A percentile compares a stretch with the other conserved stretches of the same genome.
These are phyloP conservation scores for Megamerina dolium DNA, from an alignment of 2,888 invertebrate genomes.

Conservation along the genomic window DNA sequence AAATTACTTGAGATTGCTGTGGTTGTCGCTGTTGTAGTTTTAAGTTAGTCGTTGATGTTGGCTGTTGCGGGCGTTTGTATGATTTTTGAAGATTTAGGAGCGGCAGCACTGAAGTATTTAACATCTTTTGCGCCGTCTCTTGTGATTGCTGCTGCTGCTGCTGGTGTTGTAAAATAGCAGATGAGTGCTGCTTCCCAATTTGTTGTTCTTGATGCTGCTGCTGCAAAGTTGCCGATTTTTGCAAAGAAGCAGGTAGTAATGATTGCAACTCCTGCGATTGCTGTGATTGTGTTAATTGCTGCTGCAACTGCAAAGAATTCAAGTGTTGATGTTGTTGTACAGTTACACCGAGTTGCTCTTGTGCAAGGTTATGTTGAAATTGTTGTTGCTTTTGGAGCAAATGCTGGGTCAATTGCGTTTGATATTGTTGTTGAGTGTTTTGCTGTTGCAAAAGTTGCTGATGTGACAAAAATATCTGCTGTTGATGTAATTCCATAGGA, in stretches of 20 bases:
- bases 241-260: too few relatives aligned
- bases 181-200: constrained; percentile 8
- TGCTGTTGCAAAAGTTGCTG: constrained; percentile 10
- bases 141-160: constrained; percentile 22
- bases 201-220: constrained; percentile 11
- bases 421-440: constrained; percentile 14
- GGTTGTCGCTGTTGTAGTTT: constrained; percentile 24
- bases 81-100: too few relatives aligned
- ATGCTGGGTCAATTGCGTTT: constrained; percentile 6
- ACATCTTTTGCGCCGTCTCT: constrained; percentile 25
- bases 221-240: constrained; percentile 17
- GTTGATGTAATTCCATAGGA: constrained; percentile 2
- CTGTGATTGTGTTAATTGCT: too few relatives aligned
- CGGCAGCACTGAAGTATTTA: too few relatives aligned
- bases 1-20: constrained; percentile 27
- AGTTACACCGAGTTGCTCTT: constrained; percentile 14
- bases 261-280: too few relatives aligned
- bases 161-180: constrained; percentile 5
- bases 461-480: not conserved
- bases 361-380: constrained; percentile 10
- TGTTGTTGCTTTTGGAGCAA: constrained; percentile 13
- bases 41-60: too few relatives aligned
- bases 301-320: constrained; percentile 12
- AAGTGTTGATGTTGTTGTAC: constrained; percentile 17
- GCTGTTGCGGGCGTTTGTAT: constrained; percentile 22